Evolutionary conservation across 2,113 vertebrate genomes (phyloP), one percentile per base, ranked within the genome.

Genomic region (Vombatus ursinus): DNA sequence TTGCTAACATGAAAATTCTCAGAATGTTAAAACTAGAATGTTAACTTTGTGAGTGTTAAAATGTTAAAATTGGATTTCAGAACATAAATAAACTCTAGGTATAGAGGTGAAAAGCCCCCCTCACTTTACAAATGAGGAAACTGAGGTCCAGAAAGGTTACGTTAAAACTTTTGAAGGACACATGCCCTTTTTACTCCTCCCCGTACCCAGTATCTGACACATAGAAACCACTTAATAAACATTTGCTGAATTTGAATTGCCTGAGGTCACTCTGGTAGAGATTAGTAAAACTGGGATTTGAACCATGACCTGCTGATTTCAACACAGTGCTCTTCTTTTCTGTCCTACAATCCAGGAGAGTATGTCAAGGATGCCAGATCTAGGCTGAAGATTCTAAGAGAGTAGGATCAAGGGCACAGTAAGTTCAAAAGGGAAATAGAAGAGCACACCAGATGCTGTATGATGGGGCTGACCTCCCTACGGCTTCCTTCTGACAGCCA

Each of bases 41-140:
- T 31, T 61, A 31, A 61, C 31, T 31, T 31, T 61, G 57, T 61
- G 57, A 61, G 31, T 12, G 57, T 61, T 61, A 57, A 57, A 57
- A 57, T 0, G 25, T 26, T 26, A 61, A 61, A 61, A 31, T 11
- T 61, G 31, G 37, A 16, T 77, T 12, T 68, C 61, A 19, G 61
- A 68, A 68, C 14, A 77, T 19, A 68, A 37, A 77, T n/a, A 14
- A 77, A 77, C n/a, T 77, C n/a, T 77, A n/a, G 12, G 37, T 3
- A 19, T 0, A 16, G 50, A 49, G 28, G 37, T 26, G 25, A 19
- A 0, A 3, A 0, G 2, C 3, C 23, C n/a, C 3, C 50, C 0
- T 28, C 26, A 22, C 19, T 68, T 54, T 24, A 12, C 2, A 25
- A 0, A 24, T 54, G 26, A 68, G 31, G 44, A 77, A 26, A 31